Evolutionary conservation across 2,113 vertebrate genomes (phyloP).

Genomic region (Nerophis ophidion): DNA sequence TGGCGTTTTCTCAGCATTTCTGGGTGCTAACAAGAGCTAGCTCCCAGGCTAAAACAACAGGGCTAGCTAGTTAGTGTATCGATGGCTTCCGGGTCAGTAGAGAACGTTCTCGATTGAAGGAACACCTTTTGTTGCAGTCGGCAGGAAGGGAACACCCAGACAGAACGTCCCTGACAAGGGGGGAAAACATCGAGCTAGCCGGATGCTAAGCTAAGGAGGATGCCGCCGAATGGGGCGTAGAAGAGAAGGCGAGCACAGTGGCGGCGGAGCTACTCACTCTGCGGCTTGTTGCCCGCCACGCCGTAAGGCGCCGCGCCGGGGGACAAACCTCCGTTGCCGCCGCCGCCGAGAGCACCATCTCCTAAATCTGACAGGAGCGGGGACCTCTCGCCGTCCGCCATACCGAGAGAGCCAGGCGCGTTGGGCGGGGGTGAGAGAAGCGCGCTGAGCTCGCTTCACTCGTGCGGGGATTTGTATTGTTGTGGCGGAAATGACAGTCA

Average conservation of each 20-base stretch:
- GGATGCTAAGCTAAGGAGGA: slow-evolving; percentile 16
- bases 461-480: slow-evolving; percentile 43
- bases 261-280: slow-evolving; percentile 65
- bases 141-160: too few relatives aligned
- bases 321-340: slow-evolving; percentile 67
- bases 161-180: background rate
- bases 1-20: background rate
- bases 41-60: slow-evolving; percentile 13
- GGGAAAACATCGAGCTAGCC: too few relatives aligned
- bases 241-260: slow-evolving; percentile 14
- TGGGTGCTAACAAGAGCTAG: slow-evolving; percentile 21
- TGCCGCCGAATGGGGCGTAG: slow-evolving; percentile 19
- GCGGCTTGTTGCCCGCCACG: slow-evolving; percentile 72
- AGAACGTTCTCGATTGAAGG: background rate
- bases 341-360: slow-evolving; percentile 65
- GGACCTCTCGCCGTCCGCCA: slow-evolving; percentile 80
- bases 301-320: slow-evolving; percentile 63
- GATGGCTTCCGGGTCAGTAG: background rate
- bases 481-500: slow-evolving; percentile 71
- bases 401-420: slow-evolving; percentile 65
- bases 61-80: slow-evolving; percentile 15
- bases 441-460: slow-evolving; percentile 21
- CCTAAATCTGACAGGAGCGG: slow-evolving; percentile 75
- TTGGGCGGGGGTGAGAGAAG: slow-evolving; percentile 14
- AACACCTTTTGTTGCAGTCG: background rate